Evolutionary conservation across 2,797 vertebrate genomes (phyloP), one percentile per base, ranked within the genome.

Genomic region (Jordanella pulchra): DNA sequence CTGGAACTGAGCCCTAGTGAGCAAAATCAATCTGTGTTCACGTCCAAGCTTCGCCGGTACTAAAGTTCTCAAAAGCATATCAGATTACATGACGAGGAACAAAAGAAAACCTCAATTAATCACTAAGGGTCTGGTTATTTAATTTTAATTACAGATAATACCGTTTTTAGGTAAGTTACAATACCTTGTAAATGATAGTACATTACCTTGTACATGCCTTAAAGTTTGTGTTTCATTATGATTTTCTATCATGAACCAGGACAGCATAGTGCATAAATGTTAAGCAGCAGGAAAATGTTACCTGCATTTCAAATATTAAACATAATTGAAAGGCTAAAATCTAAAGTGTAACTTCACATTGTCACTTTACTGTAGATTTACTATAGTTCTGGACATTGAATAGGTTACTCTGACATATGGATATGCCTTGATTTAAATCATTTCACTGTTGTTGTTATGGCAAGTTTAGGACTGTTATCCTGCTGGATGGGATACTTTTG

Each of bases 11-110:
- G 74, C 35, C 68, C 55, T 23, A 61, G 78, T 60, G 45, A 71
- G 60, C n/a, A 53, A 83, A 86, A 84, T 86, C 74, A 83, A 87
- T 84, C 72, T 56, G 54, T 39, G 71, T 82, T 84, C 78, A 77
- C 4, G 45, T 83, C 77, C 77, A 55, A 72, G 78, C 61, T 75
- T 65, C 66, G 32, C 13, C 3, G n/a, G 76, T 74, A 77, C 55
- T 51, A 0, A 0, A 32, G 67, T 51, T 84, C 45, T 75, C 72
- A 73, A 73, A 75, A 45, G 75, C 71, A 82, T 56, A 76, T 64
- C 48, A 66, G 50, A 69, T 44, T 55, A 60, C 0, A 14, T 32
- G 27, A 68, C 27, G 25, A 73, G 76, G 68, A 51, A 23, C 73
- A 81, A 72, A 51, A 68, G 60, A 84, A 50, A 61, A 25, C 35